Conservation (phyloP, 2,113 vertebrate species). For the Thamnaconus septentrionalis region DNA sequence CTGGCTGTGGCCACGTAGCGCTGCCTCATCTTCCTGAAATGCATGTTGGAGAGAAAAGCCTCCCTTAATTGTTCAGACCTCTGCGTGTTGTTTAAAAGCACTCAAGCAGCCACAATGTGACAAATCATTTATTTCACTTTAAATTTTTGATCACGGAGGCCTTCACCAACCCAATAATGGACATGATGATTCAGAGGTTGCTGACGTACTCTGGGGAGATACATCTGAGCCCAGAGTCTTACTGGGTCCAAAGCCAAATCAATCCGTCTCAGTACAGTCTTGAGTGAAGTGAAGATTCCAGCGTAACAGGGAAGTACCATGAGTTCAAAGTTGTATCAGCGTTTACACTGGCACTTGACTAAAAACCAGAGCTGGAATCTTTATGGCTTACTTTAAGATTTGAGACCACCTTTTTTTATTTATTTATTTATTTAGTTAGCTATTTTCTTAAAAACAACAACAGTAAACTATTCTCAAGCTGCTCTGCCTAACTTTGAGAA, state of each 20-base stretch:
- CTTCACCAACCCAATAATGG: background rate
- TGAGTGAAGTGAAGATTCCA: too few species aligned
- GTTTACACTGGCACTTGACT: too few species aligned
- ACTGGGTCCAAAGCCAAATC: background rate
- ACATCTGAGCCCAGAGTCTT: background rate
- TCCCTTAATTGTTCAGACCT: conserved; percentile 1
- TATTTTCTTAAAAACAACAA: too few species aligned
- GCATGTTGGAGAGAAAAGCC: conserved; percentile 10
- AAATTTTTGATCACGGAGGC: background rate
- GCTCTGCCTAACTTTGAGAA: too few species aligned
- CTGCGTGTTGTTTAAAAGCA: conserved; percentile 10
- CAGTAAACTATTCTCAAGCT: too few species aligned
- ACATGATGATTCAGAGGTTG: background rate
- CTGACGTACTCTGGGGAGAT: background rate
- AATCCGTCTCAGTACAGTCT: background rate
- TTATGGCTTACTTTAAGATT: too few species aligned
- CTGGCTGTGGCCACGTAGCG: conserved; percentile 34
- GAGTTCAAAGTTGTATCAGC: too few species aligned
- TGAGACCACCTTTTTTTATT: too few species aligned
- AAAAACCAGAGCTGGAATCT: too few species aligned
- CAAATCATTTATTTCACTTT: background rate
- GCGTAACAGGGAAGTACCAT: too few species aligned
- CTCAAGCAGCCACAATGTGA: background rate
- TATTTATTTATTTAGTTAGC: too few species aligned
- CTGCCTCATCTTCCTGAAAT: conserved; percentile 57